These are phyloP conservation scores for Drosophila merina DNA, from an alignment of 2,888 invertebrate species.

Conservation along the genomic window DNA sequence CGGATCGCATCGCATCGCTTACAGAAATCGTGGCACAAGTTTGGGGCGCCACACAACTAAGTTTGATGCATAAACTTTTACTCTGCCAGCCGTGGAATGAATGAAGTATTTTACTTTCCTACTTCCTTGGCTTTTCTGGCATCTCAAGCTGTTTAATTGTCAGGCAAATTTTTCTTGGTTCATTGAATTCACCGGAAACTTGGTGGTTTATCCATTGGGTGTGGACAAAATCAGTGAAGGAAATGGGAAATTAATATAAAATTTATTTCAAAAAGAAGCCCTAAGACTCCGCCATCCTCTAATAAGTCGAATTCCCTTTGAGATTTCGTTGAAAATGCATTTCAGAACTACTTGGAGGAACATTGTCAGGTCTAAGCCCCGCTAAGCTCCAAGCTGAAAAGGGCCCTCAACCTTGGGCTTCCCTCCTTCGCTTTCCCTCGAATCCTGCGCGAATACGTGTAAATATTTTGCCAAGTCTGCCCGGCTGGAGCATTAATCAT, in stretches of 20 bases:
- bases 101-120: conserved; percentile 28
- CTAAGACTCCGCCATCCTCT: background rate
- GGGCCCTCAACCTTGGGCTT: background rate
- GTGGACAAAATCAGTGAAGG: background rate
- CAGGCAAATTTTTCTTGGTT: conserved; percentile 66
- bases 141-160: conserved; percentile 72
- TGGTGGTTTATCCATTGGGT: conserved; percentile 23
- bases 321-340: conserved; percentile 16
- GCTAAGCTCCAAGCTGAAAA: conserved; percentile 35
- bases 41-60: conserved; percentile 59
- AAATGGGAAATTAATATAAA: background rate
- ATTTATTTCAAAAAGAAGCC: no score
- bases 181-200: conserved; percentile 66
- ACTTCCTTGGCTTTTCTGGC: conserved; percentile 20
- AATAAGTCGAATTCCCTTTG: background rate
- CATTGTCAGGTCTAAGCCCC: conserved; percentile 29
- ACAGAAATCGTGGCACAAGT: conserved; percentile 65
- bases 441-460: conserved; percentile 52
- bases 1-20: conserved; percentile 58
- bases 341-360: conserved; percentile 15
- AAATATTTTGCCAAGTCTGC: conserved; percentile 65
- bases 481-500: conserved; percentile 66
- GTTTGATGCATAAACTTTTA: conserved; percentile 64
- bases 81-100: conserved; percentile 58
- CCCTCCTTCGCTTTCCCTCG: background rate